These are phyloP conservation scores for Nesogale talazaci DNA, from an alignment of 2,113 vertebrate genomes.

Conservation along the genomic window DNA sequence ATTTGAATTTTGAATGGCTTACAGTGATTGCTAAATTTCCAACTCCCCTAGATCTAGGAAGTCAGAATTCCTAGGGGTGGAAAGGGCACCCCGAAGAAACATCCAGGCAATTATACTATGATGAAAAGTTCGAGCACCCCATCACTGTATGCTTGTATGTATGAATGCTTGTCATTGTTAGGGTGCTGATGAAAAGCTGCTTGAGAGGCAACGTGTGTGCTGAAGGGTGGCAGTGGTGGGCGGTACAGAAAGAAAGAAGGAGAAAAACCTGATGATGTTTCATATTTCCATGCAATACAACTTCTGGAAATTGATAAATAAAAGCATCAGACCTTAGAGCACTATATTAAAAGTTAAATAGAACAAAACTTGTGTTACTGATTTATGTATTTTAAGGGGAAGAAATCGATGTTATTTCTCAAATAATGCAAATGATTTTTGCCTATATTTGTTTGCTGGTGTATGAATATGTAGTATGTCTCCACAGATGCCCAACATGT, in stretches of 20 bases:
- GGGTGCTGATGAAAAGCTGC: not conserved
- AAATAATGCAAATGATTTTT: constrained; percentile 6
- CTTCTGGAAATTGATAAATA: not conserved
- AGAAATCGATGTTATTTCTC: constrained; percentile 6
- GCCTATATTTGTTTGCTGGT: not conserved
- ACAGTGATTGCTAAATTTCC: not conserved
- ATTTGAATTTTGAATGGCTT: not conserved
- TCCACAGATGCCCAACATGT: not conserved
- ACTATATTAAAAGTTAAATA: not conserved
- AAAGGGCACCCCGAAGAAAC: too few relatives aligned
- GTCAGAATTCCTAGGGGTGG: not conserved
- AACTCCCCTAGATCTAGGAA: not conserved
- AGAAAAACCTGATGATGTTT: not conserved
- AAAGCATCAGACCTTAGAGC: not conserved
- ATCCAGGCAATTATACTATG: not conserved
- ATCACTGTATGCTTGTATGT: not conserved
- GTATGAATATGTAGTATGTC: not conserved
- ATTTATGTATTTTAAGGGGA: not conserved
- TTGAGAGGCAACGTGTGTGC: not conserved
- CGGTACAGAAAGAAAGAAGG: not conserved
- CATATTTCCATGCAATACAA: not conserved
- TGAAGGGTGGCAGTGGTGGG: not conserved
- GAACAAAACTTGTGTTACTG: not conserved
- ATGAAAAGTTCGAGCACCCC: not conserved
- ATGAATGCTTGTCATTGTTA: not conserved